These are phyloP conservation scores for Columbina picui DNA, from an alignment of 2,113 vertebrate genomes.

Conservation along the genomic window DNA sequence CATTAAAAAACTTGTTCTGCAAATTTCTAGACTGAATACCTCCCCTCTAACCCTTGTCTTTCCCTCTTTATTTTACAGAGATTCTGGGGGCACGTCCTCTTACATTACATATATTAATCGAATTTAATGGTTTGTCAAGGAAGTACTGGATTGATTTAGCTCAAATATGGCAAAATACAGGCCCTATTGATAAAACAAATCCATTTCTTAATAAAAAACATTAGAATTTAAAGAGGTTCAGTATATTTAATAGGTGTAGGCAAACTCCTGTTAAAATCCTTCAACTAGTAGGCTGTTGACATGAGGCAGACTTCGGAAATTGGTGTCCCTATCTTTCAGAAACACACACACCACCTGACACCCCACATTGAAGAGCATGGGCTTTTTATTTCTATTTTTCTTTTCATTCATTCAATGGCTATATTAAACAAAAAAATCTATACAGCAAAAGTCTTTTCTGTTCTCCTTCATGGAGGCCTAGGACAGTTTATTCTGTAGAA, in stretches of 20 bases:
- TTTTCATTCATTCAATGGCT: not conserved
- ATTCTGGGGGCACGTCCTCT: not conserved
- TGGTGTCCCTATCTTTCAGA: not conserved
- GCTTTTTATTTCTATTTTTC: not conserved
- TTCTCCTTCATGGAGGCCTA: not conserved
- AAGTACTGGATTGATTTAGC: not conserved
- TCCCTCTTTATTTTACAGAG: not conserved
- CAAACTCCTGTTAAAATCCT: not conserved
- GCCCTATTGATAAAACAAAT: rapidly evolving
- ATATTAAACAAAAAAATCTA: not conserved
- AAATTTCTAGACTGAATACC: not conserved
- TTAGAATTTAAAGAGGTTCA: not conserved
- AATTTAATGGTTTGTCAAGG: not conserved
- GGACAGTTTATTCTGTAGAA: not conserved
- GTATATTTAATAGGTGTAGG: not conserved
- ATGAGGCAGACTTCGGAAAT: not conserved
- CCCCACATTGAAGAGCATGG: not conserved
- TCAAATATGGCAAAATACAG: not conserved
- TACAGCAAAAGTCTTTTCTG: not conserved
- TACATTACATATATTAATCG: not conserved
- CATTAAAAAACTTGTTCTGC: not conserved
- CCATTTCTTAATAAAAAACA: not conserved
- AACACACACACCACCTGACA: rapidly evolving
- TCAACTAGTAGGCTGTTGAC: not conserved
- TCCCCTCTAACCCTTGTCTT: not conserved